Base-by-base conservation (phyloP, 2,113 vertebrate species). In the Antechinus flavipes region DNA sequence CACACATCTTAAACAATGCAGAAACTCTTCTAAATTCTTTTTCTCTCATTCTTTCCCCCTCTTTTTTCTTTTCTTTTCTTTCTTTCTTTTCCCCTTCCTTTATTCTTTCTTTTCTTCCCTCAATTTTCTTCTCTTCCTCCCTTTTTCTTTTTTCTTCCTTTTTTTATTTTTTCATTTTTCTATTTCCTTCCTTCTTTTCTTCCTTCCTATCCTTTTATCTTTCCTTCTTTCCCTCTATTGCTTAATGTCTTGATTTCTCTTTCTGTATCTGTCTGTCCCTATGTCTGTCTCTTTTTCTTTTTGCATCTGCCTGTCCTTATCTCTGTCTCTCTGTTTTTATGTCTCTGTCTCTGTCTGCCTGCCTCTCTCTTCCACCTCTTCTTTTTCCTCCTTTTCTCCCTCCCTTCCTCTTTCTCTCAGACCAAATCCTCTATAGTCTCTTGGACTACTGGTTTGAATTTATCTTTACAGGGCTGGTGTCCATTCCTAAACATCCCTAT, bases 391-490 rank as follows among this genome's bases (percentile, higher is more conserved):
- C 25, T 58, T 27, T 8, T 0, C 0, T 1, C 49, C 8, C 49
- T 27, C 19, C 1, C 23, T 0, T 12, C 52, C 91, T 46, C 53
- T 42, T 25, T 14, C 47, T 76, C 47, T 35, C 27, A 14, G 25
- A 55, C 52, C 2, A 27, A 3, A 7, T 30, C 52, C 89, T 94
- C 16, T 35, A 91, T n/a, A 92, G 92, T 76, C 68, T 94, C 91
- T 90, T 92, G 0, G 76, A 92, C 89, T 54, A 53, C 98, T 97
- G 96, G 95, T 98, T 98, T 98, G 98, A 98, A 96, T 98, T 98
- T 98, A 95, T 91, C 54, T 93, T 96, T 55, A 42, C 12, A 14
- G 53, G 23, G 94, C 96, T 96, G 95, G 96, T 95, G 96, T 58
- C 91, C 95, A 96, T 97, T 98, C 96, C 92, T 93, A 91, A 0